Percentiles rank a stretch among this genome's conserved stretches.
Evolutionary conservation across 2,113 vertebrate genomes (phyloP).

Genomic region (Myrmecobius fasciatus): DNA sequence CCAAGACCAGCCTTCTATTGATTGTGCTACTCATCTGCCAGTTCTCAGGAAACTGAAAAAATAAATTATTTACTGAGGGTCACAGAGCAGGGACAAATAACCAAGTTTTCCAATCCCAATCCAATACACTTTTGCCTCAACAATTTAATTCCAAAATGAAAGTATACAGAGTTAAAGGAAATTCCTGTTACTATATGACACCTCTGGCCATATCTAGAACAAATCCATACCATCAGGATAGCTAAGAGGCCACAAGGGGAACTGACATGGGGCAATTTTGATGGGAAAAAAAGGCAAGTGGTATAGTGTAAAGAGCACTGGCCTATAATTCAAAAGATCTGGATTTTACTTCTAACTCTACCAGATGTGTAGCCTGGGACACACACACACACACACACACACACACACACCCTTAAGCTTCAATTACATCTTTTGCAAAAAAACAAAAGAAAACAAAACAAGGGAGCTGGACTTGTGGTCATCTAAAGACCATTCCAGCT

Average conservation of each 20-base stretch:
- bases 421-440: background rate
- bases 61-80: background rate
- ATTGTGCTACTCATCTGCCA: background rate
- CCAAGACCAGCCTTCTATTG: background rate
- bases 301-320: background rate
- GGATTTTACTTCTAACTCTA: background rate
- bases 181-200: background rate
- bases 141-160: background rate
- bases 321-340: background rate
- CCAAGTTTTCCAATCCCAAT: background rate
- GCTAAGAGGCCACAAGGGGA: background rate
- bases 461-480: background rate
- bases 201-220: background rate
- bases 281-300: background rate
- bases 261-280: background rate
- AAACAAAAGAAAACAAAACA: no score
- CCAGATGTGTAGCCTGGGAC: background rate
- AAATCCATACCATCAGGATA: background rate
- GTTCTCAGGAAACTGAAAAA: background rate
- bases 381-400: background rate
- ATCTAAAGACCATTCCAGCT: background rate
- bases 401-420: background rate
- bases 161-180: background rate
- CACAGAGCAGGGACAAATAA: no score
- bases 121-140: background rate